Conservation (phyloP, 2,888 invertebrate species). For the Papilio demoleus region DNA sequence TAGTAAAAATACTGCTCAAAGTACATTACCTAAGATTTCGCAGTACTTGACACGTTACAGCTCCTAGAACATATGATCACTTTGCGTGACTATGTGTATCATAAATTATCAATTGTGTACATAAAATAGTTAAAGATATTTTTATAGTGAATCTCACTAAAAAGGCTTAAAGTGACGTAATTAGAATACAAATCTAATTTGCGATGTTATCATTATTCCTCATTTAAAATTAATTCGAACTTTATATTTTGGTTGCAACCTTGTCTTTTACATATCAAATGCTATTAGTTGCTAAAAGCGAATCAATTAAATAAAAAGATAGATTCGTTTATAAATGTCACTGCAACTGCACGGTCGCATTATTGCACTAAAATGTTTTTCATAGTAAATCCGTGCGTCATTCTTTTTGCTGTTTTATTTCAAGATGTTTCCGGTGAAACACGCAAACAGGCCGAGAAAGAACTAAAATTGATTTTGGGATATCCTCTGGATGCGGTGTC, state of each 20-base stretch:
- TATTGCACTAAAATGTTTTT: constrained; percentile 10
- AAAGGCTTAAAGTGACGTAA: too few relatives aligned
- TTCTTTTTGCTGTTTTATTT: background rate
- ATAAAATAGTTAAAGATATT: too few relatives aligned
- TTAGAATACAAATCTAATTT: too few relatives aligned
- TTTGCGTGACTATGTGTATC: too few relatives aligned
- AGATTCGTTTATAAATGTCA: background rate
- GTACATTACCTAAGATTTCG: constrained; percentile 53
- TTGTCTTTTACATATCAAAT: constrained; percentile 9
- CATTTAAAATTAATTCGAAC: background rate
- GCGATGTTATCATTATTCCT: background rate
- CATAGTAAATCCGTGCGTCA: background rate
- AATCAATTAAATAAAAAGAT: constrained; percentile 11
- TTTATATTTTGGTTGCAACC: background rate
- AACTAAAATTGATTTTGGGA: constrained; percentile 47
- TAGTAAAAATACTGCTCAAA: constrained; percentile 53
- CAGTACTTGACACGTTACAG: constrained; percentile 38
- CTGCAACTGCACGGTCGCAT: too few relatives aligned
- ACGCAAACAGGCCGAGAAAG: background rate
- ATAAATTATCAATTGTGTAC: too few relatives aligned
- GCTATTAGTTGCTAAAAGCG: background rate
- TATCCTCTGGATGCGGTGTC: constrained; percentile 44
- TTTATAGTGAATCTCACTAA: too few relatives aligned
- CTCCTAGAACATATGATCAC: background rate
- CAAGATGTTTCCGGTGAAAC: background rate